These are phyloP conservation scores for Taenaris catops DNA, from an alignment of 2,888 invertebrate species.

Conservation along the genomic window DNA sequence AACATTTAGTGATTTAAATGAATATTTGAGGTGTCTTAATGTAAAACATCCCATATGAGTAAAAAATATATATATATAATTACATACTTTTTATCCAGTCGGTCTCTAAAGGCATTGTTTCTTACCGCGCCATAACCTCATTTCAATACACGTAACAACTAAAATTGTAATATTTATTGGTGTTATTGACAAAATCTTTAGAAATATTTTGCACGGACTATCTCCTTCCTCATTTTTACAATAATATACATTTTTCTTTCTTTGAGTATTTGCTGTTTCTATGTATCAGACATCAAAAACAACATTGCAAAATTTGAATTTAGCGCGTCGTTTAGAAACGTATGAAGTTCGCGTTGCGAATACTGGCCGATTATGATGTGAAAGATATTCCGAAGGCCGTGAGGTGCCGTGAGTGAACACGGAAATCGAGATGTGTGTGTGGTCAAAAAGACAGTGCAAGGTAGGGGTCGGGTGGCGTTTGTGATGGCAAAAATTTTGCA, in stretches of 20 bases:
- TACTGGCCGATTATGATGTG: conserved; percentile 82
- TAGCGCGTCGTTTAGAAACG: conserved; percentile 66
- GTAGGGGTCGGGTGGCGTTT: conserved; percentile 88
- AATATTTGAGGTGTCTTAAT: neutral
- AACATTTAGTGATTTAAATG: conserved; percentile 16
- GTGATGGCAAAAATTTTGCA: conserved; percentile 89
- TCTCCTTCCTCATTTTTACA: too few species aligned
- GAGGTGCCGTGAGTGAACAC: conserved; percentile 74
- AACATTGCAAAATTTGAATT: conserved; percentile 58
- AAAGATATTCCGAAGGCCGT: conserved; percentile 84
- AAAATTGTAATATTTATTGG: conserved; percentile 1
- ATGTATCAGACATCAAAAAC: conserved; percentile 18
- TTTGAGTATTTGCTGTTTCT: too few species aligned
- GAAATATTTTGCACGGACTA: too few species aligned
- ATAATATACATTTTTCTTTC: too few species aligned
- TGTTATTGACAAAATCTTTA: neutral
- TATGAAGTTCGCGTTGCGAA: conserved; percentile 80
- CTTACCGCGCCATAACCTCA: conserved; percentile 58
- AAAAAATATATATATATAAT: neutral
- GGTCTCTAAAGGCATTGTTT: conserved; percentile 16
- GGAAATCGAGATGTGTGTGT: conserved; percentile 81
- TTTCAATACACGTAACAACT: conserved; percentile 25
- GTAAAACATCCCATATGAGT: neutral
- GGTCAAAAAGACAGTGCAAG: conserved; percentile 85
- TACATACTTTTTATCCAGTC: neutral